Evolutionary conservation across 2,888 invertebrate genomes (phyloP).

Genomic region (Colletes collaris): DNA sequence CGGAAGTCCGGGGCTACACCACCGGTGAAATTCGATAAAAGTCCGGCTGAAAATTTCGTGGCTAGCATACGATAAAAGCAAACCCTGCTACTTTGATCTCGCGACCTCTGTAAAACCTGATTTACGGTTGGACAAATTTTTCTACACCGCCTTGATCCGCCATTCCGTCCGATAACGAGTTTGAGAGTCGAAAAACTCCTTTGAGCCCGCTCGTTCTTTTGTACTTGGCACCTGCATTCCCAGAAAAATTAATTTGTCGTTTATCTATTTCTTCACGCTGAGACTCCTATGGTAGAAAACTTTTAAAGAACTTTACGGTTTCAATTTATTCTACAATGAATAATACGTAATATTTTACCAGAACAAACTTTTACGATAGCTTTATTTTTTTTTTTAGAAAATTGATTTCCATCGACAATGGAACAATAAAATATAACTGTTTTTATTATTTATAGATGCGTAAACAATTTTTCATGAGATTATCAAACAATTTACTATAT

Average conservation of each 20-base stretch:
- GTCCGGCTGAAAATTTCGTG: slow-evolving; percentile 42
- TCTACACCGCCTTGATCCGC: background rate
- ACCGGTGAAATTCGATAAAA: slow-evolving; percentile 58
- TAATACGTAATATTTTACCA: too few relatives aligned
- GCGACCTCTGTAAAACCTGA: slow-evolving; percentile 32
- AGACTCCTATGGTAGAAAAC: background rate
- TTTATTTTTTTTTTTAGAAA: too few relatives aligned
- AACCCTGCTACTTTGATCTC: slow-evolving; percentile 38
- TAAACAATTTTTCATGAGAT: too few relatives aligned
- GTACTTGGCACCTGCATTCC: background rate
- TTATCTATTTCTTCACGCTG: background rate
- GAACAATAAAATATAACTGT: too few relatives aligned
- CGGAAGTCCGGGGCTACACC: slow-evolving; percentile 42
- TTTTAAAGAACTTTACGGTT: too few relatives aligned
- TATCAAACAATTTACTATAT: too few relatives aligned
- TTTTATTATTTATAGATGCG: too few relatives aligned
- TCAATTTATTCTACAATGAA: too few relatives aligned
- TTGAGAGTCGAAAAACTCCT: background rate
- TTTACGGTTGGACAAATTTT: slow-evolving; percentile 23
- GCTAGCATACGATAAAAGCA: slow-evolving; percentile 40
- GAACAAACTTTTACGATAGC: too few relatives aligned
- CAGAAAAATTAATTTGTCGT: background rate
- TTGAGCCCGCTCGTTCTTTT: background rate
- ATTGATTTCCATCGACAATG: too few relatives aligned
- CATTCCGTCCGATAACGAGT: background rate